Conservation (phyloP, 2,113 vertebrate genomes). For the Thunnus maccoyii region DNA sequence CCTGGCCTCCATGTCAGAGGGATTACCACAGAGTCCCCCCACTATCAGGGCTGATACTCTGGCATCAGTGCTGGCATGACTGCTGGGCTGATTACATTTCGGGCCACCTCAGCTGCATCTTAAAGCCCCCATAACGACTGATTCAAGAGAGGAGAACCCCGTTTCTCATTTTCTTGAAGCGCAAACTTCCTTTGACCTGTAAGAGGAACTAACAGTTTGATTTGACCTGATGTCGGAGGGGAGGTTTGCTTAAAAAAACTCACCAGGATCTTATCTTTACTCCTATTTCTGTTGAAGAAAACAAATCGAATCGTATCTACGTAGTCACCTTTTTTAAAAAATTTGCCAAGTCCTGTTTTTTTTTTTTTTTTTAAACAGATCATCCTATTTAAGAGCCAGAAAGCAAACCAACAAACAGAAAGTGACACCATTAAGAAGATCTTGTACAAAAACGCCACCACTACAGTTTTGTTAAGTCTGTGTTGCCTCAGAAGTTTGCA, state of each 20-base stretch:
- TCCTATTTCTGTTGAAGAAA: constrained; percentile 28
- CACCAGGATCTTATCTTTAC: not conserved
- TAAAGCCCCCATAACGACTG: not conserved
- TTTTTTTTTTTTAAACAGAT: constrained; percentile 8
- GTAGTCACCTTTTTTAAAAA: constrained; percentile 15
- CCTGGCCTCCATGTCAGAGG: constrained; percentile 68
- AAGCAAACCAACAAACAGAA: constrained; percentile 39
- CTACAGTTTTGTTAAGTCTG: constrained; percentile 68
- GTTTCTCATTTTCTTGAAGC: constrained; percentile 17
- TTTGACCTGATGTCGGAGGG: constrained; percentile 15
- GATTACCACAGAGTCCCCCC: constrained; percentile 69
- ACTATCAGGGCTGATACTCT: constrained; percentile 43
- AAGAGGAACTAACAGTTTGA: not conserved
- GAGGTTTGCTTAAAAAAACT: constrained; percentile 22
- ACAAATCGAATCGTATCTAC: not conserved
- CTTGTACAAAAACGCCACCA: constrained; percentile 38
- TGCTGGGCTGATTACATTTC: constrained; percentile 29
- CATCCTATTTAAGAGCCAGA: constrained; percentile 29
- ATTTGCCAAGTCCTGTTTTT: constrained; percentile 39
- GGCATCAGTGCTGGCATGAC: constrained; percentile 33
- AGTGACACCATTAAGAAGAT: constrained; percentile 20
- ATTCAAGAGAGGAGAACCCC: not conserved
- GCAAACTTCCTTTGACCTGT: not conserved
- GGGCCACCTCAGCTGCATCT: constrained; percentile 39
- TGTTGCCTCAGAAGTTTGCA: constrained; percentile 82